A percentile compares a stretch with the other conserved stretches of the same genome.
These are phyloP conservation scores for Steinernema scapterisci DNA, from an alignment of 2,888 invertebrate genomes.

Conservation along the genomic window DNA sequence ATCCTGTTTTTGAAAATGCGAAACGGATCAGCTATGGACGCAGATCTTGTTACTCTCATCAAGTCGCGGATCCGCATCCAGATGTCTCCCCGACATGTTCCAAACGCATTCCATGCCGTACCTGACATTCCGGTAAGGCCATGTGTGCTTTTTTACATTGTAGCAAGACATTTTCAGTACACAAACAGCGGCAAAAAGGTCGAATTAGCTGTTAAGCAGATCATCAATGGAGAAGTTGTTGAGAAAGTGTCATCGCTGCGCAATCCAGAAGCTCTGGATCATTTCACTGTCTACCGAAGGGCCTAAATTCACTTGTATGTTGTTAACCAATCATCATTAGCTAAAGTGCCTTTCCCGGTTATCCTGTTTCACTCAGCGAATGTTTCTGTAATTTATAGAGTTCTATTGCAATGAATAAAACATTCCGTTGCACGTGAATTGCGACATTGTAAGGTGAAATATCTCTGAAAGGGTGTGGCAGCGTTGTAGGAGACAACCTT, in stretches of 20 bases:
- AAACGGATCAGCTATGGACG: slow-evolving; percentile 64
- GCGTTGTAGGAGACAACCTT: slow-evolving; percentile 8
- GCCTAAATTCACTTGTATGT: not conserved
- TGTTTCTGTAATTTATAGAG: not conserved
- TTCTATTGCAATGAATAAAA: not conserved
- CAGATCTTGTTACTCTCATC: slow-evolving; percentile 69
- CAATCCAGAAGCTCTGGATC: slow-evolving; percentile 69
- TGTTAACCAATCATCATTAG: not conserved
- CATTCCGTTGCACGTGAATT: not conserved
- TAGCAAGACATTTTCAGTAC: slow-evolving; percentile 69
- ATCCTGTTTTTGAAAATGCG: slow-evolving; percentile 72
- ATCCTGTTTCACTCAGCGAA: not conserved
- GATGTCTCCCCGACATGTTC: slow-evolving; percentile 72
- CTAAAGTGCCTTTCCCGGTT: not conserved
- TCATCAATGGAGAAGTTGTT: slow-evolving; percentile 70
- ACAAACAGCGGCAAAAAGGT: slow-evolving; percentile 74
- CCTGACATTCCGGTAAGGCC: slow-evolving; percentile 70
- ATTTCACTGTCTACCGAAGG: slow-evolving; percentile 1
- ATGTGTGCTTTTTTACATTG: slow-evolving; percentile 2
- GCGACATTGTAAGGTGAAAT: not conserved
- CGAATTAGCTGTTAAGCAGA: slow-evolving; percentile 72
- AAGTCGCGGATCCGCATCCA: slow-evolving; percentile 68
- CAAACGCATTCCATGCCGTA: slow-evolving; percentile 70
- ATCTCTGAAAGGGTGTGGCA: not conserved
- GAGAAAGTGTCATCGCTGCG: slow-evolving; percentile 71